Evolutionary conservation across 2,888 invertebrate species (phyloP), one percentile per base, ranked within the genome.

Genomic region (Adelognathus sp.): DNA sequence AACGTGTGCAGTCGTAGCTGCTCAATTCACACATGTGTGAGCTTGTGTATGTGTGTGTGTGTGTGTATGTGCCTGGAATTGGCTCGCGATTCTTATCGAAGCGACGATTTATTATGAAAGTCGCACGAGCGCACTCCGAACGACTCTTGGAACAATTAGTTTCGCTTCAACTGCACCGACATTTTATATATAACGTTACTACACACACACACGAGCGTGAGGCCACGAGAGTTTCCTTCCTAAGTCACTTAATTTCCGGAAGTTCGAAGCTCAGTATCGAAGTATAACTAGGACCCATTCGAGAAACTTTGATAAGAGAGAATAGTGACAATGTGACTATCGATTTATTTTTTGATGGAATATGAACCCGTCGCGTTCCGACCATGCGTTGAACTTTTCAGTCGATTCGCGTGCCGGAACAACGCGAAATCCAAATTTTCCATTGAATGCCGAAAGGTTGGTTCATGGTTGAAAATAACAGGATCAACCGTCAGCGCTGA

Each of bases 51-150:
- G 6, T 5, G 24, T 50, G 21, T 39, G 27, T 46, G 29, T 54
- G 54, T 73, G 44, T 27, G 61, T 63, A 9, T 50, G 52, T 4
- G n/a, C 29, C 58, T 36, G 24, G 46, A 67, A 56, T 69, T 69
- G 52, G 52, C 61, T 63, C 44, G 18, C 46, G 72, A 77, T 75
- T 63, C 67, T 63, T 69, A 72, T 75, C 75, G 61, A 46, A 24
- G 9, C 67, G 18, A 63, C 50, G 50, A 63, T 77, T 73, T 63
- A 63, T 72, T 60, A 54, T 72, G 46, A 36, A 69, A 67, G 63
- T 77, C 46, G 61, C 16, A 21, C 18, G 46, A 21, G 50, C 63
- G 36, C 29, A 24, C 29, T 31, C 41, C 36, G 52, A 31, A 58
- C 64, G 46, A 16, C 50, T 71, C 6, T 50, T 24, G 50, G 36